Evolutionary conservation across 2,113 vertebrate genomes (phyloP).

Genomic region (Xyliphius kryptos): DNA sequence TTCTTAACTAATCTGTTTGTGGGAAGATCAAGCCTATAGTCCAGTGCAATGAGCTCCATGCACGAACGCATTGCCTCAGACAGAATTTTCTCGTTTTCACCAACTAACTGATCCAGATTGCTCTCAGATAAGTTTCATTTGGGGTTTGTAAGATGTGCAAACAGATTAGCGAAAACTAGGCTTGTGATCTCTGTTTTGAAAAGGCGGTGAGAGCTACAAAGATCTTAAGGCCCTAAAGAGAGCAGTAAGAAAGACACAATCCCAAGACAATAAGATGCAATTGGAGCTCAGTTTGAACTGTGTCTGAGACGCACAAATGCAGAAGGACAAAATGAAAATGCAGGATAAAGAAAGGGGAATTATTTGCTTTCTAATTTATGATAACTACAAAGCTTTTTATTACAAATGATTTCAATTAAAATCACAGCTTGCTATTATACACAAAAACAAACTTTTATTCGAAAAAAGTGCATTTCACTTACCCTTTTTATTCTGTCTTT

Average conservation of each 20-base stretch:
- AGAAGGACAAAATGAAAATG: constrained; percentile 1
- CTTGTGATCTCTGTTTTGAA: constrained; percentile 43
- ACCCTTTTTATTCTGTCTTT: no score
- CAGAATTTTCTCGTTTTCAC: constrained; percentile 28
- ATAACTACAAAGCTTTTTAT: no score
- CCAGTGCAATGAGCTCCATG: no score
- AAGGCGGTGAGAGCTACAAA: constrained; percentile 36
- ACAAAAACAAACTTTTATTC: no score
- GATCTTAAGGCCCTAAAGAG: constrained; percentile 38
- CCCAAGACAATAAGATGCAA: constrained; percentile 35
- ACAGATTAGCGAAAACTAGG: constrained; percentile 44
- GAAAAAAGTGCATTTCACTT: no score
- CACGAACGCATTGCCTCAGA: constrained; percentile 11
- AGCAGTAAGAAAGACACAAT: constrained; percentile 40
- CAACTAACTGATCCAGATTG: constrained; percentile 43
- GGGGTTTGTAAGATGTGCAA: constrained; percentile 42
- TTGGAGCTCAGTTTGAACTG: constrained; percentile 18
- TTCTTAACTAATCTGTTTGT: constrained; percentile 22
- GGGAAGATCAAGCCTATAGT: constrained; percentile 11
- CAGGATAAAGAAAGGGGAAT: no score
- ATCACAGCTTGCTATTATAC: no score
- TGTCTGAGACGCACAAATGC: constrained; percentile 13
- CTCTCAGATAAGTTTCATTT: constrained; percentile 38
- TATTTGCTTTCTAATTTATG: no score
- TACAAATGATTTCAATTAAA: no score